Conservation (phyloP, 1,140 invertebrate species). For the Drosophila subobscura region DNA sequence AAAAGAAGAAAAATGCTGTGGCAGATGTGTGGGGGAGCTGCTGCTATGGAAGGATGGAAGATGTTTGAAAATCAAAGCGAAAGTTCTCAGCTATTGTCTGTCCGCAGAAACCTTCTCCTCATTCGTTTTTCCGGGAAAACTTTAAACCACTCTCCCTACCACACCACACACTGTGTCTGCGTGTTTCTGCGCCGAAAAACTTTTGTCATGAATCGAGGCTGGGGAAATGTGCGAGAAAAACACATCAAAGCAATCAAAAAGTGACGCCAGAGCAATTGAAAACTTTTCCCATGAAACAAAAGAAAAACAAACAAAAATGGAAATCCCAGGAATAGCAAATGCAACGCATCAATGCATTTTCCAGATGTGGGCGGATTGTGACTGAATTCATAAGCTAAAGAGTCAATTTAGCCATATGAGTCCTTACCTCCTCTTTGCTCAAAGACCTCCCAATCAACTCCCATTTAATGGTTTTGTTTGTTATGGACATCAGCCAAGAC, state of each 20-base stretch:
- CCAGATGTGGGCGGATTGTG: conserved; percentile 14
- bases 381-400: conserved; percentile 55
- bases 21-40: conserved; percentile 19
- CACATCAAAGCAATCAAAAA: conserved; percentile 82
- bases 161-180: not conserved
- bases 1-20: conserved; percentile 11
- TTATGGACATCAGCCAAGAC: conserved; percentile 68
- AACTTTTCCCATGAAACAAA: conserved; percentile 73
- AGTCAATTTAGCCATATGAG: conserved; percentile 49
- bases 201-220: conserved; percentile 81
- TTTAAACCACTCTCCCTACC: conserved; percentile 10
- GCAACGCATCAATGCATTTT: conserved; percentile 74
- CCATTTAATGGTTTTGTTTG: conserved; percentile 79
- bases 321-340: conserved; percentile 67
- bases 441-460: not conserved
- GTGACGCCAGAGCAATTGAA: conserved; percentile 83
- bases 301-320: conserved; percentile 43
- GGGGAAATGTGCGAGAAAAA: conserved; percentile 81
- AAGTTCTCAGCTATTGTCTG: conserved; percentile 75
- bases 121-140: conserved; percentile 37
- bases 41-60: conserved; percentile 6
- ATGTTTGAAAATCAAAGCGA: conserved; percentile 80
- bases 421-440: conserved; percentile 26
- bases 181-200: conserved; percentile 60
- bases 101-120: conserved; percentile 19